phyloP scores from a whole-genome alignment of 2,888 invertebrate genomes.

The Dascillus cervinus region DNA sequence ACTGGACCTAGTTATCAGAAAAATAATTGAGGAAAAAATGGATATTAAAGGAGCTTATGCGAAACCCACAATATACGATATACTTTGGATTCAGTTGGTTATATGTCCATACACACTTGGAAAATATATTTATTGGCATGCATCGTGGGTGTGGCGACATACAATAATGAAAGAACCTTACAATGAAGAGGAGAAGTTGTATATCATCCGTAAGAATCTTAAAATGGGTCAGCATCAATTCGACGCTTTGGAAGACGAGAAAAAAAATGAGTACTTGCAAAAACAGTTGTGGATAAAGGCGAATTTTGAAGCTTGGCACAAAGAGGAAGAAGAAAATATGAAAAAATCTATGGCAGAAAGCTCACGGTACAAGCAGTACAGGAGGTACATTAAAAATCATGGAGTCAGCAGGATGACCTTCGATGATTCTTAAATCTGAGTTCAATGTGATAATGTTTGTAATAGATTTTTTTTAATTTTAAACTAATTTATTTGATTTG shows the following conservation, averaged over 20 bases:
- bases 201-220: conserved; percentile 74
- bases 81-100: conserved; percentile 78
- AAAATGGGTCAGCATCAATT: conserved; percentile 65
- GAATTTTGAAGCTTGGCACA: conserved; percentile 72
- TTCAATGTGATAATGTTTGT: conserved; percentile 1
- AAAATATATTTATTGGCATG: conserved; percentile 66
- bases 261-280: conserved; percentile 64
- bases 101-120: conserved; percentile 69
- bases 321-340: conserved; percentile 74
- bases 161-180: conserved; percentile 66
- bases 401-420: conserved; percentile 88
- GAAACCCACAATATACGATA: conserved; percentile 68
- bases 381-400: conserved; percentile 85
- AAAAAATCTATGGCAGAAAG: conserved; percentile 80
- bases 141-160: conserved; percentile 76
- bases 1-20: conserved; percentile 69
- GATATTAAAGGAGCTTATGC: conserved; percentile 90
- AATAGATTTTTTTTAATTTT: conserved; percentile 4
- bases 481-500: conserved; percentile 1
- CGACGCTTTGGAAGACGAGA: conserved; percentile 64
- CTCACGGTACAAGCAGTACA: conserved; percentile 79
- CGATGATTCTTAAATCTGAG: conserved; percentile 61
- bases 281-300: conserved; percentile 76
- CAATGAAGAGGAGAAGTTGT: conserved; percentile 74
- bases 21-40: conserved; percentile 86